A percentile compares a stretch with the other conserved stretches of the same genome.
Conservation (phyloP, 2,888 invertebrate species). For the Tenthredo mesomela region DNA sequence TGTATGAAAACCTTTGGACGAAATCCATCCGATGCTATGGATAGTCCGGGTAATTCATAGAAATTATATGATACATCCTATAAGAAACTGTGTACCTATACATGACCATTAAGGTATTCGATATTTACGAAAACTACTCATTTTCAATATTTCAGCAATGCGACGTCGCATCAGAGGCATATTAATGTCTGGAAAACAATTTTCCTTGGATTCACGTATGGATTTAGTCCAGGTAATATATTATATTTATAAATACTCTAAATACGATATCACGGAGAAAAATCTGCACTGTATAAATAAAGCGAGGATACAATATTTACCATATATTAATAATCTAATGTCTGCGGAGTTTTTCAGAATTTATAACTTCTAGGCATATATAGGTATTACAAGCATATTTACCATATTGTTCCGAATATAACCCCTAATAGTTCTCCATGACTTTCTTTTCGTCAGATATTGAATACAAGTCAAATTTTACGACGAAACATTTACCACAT, state of each 20-base stretch:
- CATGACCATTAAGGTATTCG: conserved; percentile 6
- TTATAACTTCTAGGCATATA: background rate
- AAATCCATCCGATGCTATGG: conserved; percentile 86
- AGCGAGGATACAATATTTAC: background rate
- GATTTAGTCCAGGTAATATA: conserved; percentile 87
- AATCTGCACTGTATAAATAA: conserved; percentile 33
- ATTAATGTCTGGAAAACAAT: conserved; percentile 94
- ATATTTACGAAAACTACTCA: conserved; percentile 9
- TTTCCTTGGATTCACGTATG: conserved; percentile 94
- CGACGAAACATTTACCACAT: background rate
- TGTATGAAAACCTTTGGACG: conserved; percentile 86
- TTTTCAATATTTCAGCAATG: conserved; percentile 83
- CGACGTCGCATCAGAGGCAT: conserved; percentile 92
- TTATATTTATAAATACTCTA: background rate
- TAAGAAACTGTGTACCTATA: background rate
- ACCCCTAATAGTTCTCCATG: background rate
- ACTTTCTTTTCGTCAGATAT: background rate
- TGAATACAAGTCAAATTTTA: background rate
- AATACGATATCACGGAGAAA: background rate
- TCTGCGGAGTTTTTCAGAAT: background rate
- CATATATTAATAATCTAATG: background rate
- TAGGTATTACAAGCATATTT: conserved; percentile 4
- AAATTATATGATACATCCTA: conserved; percentile 16
- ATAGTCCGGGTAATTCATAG: conserved; percentile 84
- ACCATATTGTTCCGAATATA: background rate